phyloP scores from a whole-genome alignment of 1,140 invertebrate genomes.

The Trichonephila inaurata region DNA sequence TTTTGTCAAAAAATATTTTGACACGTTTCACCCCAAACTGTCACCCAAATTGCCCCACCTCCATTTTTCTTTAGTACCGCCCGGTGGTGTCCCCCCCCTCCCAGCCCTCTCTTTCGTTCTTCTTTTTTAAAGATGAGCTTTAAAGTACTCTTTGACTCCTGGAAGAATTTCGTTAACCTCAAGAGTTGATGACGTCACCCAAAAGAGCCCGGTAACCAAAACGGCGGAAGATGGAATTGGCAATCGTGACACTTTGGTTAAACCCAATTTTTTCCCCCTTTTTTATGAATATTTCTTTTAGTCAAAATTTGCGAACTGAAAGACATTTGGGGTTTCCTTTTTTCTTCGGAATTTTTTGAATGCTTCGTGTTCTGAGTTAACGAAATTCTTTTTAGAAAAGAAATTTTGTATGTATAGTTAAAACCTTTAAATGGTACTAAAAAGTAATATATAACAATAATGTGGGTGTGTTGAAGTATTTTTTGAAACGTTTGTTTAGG shows the following conservation, averaged over 20 bases:
- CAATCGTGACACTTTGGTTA: background rate
- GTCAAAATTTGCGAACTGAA: background rate
- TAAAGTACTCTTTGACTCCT: background rate
- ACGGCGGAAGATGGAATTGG: background rate
- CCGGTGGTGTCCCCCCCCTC: background rate
- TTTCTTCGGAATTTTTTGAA: too few species aligned
- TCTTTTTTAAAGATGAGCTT: background rate
- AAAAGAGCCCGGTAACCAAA: background rate
- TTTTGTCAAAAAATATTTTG: background rate
- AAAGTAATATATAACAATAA: too few species aligned
- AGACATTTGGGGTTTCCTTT: background rate
- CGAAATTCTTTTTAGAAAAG: too few species aligned
- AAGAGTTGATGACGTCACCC: background rate
- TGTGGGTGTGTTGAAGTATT: too few species aligned
- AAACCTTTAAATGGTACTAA: too few species aligned
- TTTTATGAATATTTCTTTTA: background rate
- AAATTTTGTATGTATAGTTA: too few species aligned
- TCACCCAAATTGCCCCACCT: background rate
- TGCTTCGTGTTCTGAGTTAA: too few species aligned
- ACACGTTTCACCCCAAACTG: constrained; percentile 26
- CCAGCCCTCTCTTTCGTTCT: background rate
- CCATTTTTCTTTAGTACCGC: background rate
- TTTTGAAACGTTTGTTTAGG: too few species aligned
- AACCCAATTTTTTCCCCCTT: background rate
- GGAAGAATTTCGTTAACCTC: background rate